Base-by-base conservation (phyloP, 2,113 vertebrate species). In the Chlamydotis undulata region DNA sequence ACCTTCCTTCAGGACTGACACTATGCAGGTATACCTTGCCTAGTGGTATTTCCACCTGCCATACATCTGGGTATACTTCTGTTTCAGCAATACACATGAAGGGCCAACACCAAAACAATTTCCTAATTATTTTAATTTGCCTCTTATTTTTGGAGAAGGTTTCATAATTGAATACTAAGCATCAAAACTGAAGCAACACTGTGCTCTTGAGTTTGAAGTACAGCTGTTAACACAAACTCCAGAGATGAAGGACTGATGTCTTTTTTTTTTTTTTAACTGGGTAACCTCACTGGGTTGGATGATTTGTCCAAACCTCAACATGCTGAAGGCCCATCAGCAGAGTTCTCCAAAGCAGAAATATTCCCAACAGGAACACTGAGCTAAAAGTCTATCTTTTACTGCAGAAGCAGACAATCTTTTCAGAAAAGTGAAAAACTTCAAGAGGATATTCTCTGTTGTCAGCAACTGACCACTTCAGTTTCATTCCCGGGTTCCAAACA, bases 71-170 rank as follows among this genome's bases (percentile, higher is more conserved):
- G 17, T 74, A 47, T 17, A 59, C 14, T 70, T 71, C 47, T 77
- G 52, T 56, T 94, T 67, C 65, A 94, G 89, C 69, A 92, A 75
- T 12, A 91, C 49, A 89, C 21, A 56, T 5, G 26, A 84, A 92
- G 53, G 53, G 41, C 70, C 29, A 91, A 91, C 21, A 74, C 13
- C 1, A 6, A 53, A 89, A 89, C 16, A 70, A 56, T 39, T 91
- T 92, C 49, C 61, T 64, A 74, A 94, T 94, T 90, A 92, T 68
- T 94, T 91, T 86, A 73, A 95, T 93, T 92, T 92, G 47, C 41
- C 31, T 90, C 60, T 60, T 65, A 43, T 53, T 88, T 84, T 94
- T 84, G 37, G 59, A 83, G 56, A 50, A 71, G 28, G 25, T 71
- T 96, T 87, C 65, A 87, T 92, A 94, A 95, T 49, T 78, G 52